phyloP scores from a whole-genome alignment of 23 tunicate genomes.

The Ascidia mentula region DNA sequence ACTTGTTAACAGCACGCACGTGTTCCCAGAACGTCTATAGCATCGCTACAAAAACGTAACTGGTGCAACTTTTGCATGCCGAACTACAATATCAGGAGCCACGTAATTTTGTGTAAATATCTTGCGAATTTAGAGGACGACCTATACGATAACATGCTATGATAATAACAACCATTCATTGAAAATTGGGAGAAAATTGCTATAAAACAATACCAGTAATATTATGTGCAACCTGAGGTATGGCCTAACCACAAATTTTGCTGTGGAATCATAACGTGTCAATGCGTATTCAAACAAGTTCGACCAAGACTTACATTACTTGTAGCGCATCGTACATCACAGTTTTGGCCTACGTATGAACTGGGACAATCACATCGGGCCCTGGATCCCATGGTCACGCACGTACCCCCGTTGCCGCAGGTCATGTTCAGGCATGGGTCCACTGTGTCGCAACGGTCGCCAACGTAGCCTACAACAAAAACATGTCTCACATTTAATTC shows the following conservation, averaged over 20 bases:
- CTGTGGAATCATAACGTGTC: too few relatives aligned
- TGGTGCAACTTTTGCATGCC: too few relatives aligned
- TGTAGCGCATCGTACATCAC: background rate
- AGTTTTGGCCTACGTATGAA: background rate
- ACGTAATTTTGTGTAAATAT: too few relatives aligned
- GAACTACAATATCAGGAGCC: too few relatives aligned
- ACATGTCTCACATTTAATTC: too few relatives aligned
- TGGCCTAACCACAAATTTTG: too few relatives aligned
- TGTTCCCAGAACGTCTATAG: background rate
- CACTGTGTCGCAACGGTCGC: background rate
- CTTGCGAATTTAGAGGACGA: too few relatives aligned
- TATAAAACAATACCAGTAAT: background rate
- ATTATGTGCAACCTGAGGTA: too few relatives aligned
- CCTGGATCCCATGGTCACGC: background rate
- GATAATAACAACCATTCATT: background rate
- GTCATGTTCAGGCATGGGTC: conserved; percentile 2
- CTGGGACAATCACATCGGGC: background rate
- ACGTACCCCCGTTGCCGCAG: background rate
- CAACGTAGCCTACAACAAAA: background rate
- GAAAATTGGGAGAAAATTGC: background rate
- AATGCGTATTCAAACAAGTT: too few relatives aligned
- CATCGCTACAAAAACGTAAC: background rate
- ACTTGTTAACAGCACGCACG: background rate
- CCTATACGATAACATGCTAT: background rate
- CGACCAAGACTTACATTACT: background rate